Evolutionary conservation across 2,888 invertebrate species (phyloP).

Genomic region (Hyppa rectilinea): DNA sequence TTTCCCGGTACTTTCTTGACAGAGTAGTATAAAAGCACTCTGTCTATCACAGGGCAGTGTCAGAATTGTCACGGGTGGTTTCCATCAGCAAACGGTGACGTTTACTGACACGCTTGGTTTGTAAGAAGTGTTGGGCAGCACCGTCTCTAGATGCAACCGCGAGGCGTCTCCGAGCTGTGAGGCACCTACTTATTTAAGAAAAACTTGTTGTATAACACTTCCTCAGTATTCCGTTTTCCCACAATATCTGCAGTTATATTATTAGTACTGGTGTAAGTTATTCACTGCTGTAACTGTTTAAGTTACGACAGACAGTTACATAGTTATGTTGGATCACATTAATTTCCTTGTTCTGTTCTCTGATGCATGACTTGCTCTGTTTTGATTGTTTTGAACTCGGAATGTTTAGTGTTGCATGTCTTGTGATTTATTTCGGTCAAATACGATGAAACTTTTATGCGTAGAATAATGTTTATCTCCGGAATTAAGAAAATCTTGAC

Average conservation of each 20-base stretch:
- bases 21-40: too few relatives aligned
- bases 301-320: constrained; percentile 44
- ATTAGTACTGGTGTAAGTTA: constrained; percentile 8
- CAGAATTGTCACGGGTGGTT: background rate
- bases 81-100: background rate
- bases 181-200: background rate
- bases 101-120: background rate
- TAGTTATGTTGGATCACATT: constrained; percentile 40
- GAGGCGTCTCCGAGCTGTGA: background rate
- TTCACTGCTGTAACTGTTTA: constrained; percentile 11
- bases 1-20: too few relatives aligned
- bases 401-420: constrained; percentile 2
- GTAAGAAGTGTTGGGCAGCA: background rate
- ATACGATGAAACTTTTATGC: background rate
- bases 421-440: background rate
- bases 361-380: constrained; percentile 27
- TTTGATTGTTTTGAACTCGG: constrained; percentile 3
- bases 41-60: background rate
- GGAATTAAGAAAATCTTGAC: too few relatives aligned
- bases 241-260: constrained; percentile 27
- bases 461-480: too few relatives aligned
- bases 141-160: background rate
- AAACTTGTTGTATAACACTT: constrained; percentile 16
- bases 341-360: constrained; percentile 49
- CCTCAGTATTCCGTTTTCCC: constrained; percentile 17